Percentiles rank a stretch among this genome's conserved stretches.
Conservation (phyloP, 2,113 vertebrate genomes). For the Cyanoramphus novaezelandiae region DNA sequence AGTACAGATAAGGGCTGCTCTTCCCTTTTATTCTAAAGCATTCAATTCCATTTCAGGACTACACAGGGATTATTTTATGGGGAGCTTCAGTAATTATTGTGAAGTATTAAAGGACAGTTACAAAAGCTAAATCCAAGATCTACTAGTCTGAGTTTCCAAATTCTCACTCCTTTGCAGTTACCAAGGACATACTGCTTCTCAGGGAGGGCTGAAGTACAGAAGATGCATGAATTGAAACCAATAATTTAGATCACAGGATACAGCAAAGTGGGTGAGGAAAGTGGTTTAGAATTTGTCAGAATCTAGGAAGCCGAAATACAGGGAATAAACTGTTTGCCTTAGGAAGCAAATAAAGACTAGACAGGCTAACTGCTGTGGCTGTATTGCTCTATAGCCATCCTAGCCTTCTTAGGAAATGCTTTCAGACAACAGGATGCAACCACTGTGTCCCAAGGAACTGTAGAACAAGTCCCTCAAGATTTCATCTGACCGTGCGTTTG, state of each 20-base stretch:
- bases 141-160: not conserved
- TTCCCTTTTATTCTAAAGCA: constrained; percentile 21
- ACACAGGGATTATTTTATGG: not conserved
- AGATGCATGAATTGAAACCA: not conserved
- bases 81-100: constrained; percentile 27
- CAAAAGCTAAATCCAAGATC: constrained; percentile 14
- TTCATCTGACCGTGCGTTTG: not conserved
- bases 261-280: not conserved
- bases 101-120: not conserved
- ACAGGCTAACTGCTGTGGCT: not conserved
- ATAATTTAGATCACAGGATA: not conserved
- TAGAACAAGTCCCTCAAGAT: not conserved
- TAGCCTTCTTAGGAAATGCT: not conserved
- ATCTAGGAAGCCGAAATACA: not conserved
- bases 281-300: not conserved
- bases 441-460: not conserved
- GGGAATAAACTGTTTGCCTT: not conserved
- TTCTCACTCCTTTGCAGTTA: not conserved
- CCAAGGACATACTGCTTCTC: not conserved
- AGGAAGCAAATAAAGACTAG: constrained; percentile 5
- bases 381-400: not conserved
- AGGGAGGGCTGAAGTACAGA: not conserved
- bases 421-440: not conserved
- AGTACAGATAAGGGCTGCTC: constrained; percentile 47
- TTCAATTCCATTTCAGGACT: constrained; percentile 48